phyloP scores from a whole-genome alignment of 2,113 vertebrate genomes.

The Gallinago paraguaiae region DNA sequence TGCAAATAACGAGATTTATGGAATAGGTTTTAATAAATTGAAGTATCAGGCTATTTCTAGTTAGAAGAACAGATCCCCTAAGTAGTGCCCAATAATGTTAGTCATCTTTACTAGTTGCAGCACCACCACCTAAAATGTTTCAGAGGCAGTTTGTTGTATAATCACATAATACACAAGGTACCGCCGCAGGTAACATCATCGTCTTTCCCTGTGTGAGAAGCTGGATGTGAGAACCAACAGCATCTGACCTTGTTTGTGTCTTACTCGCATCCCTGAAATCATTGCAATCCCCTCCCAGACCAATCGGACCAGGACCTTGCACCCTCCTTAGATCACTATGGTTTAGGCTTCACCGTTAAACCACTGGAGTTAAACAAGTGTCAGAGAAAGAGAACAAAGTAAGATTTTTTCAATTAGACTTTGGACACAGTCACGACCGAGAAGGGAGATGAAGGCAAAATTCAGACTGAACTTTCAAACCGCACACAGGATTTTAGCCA shows the following conservation, averaged over 20 bases:
- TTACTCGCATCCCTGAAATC: too few species aligned
- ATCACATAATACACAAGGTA: not conserved
- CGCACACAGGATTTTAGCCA: not conserved
- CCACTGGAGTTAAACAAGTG: not conserved
- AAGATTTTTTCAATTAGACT: slow-evolving; percentile 1
- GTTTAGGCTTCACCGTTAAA: not conserved
- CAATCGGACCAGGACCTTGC: too few species aligned
- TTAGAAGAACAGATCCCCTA: not conserved
- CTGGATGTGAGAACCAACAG: too few species aligned
- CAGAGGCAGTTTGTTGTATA: not conserved
- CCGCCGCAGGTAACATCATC: not conserved
- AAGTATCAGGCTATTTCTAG: not conserved
- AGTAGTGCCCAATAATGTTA: not conserved
- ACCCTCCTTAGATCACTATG: not conserved
- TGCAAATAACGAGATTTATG: not conserved
- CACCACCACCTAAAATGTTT: not conserved
- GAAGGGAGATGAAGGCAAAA: not conserved
- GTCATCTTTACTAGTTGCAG: not conserved
- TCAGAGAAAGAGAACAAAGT: not conserved
- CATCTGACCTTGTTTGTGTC: too few species aligned
- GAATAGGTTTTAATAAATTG: not conserved
- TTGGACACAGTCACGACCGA: not conserved
- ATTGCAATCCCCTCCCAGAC: too few species aligned
- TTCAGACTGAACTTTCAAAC: not conserved
- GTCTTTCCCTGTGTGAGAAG: not conserved